Percentiles rank a stretch among this genome's conserved stretches.
These are phyloP conservation scores for Gallinago stenura DNA, from an alignment of 2,797 vertebrate genomes.

Conservation along the genomic window DNA sequence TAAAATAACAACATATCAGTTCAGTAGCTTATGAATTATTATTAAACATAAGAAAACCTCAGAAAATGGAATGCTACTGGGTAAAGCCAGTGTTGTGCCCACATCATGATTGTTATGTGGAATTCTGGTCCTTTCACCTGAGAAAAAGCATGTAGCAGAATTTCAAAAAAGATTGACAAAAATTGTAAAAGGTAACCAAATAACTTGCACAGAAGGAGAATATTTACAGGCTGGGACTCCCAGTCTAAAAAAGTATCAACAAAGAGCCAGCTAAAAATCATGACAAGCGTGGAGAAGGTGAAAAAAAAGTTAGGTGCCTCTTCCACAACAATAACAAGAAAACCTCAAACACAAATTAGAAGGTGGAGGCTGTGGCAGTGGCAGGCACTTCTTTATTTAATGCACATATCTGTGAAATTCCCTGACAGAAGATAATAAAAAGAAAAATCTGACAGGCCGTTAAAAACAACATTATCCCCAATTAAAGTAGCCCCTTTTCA, in stretches of 20 bases:
- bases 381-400: not conserved
- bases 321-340: not conserved
- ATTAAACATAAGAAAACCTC: not conserved
- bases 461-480: not conserved
- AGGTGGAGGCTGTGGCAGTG: not conserved
- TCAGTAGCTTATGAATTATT: not conserved
- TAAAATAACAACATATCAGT: not conserved
- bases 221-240: not conserved
- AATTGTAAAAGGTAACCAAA: not conserved
- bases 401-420: not conserved
- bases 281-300: not conserved
- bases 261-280: not conserved
- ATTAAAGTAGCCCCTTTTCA: not conserved
- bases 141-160: not conserved
- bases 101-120: not conserved
- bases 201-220: not conserved
- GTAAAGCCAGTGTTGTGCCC: not conserved
- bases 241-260: not conserved
- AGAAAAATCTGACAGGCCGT: not conserved
- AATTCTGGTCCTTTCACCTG: not conserved
- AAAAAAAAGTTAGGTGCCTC: not conserved
- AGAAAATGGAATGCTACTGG: not conserved
- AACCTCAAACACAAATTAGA: not conserved
- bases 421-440: fast-evolving
- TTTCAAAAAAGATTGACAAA: not conserved